Evolutionary conservation across 2,888 invertebrate species (phyloP), one percentile per base, ranked within the genome.

Genomic region (Limenitis camilla): DNA sequence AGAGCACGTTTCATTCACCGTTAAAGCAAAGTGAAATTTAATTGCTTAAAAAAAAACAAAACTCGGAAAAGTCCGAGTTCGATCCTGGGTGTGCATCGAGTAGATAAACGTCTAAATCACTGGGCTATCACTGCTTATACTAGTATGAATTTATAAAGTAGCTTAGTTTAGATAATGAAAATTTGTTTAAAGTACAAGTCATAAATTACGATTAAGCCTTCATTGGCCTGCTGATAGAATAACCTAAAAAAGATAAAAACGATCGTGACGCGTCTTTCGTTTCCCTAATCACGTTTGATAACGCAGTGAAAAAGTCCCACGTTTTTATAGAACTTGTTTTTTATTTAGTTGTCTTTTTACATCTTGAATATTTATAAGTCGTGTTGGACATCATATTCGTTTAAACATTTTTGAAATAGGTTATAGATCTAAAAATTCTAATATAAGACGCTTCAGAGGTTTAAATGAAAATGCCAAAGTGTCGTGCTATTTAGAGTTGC

Each of bases 391-490:
- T 8, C 10, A 30, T 30, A 30, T 30, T 30, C n/a, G 6, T 6
- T 11, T 38, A 9, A 36, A 5, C 30, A n/a, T 36, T 6, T 10
- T 6, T 36, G n/a, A 45, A 45, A 38, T 10, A 28, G 31, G 19
- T 32, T 19, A 32, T 9, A 6, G 8, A 27, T 36, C 9, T 5
- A 39, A 9, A 40, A 46, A 48, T 53, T 41, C 39, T 11, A 10
- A 40, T 41, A 51, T 52, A 41, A 19, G 33, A 36, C 10, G 43
- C 52, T 36, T 44, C 40, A 40, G 9, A 49, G 19, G 28, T 40
- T 59, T 47, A n/a, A 52, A 54, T 53, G 50, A 60, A 69, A 75
- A 75, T 74, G 68, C 64, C 68, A 63, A 53, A 62, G 58, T 52
- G 33, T 62, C 56, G 55, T 66, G 11, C 36, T 67, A 72, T 72